Base-by-base conservation (phyloP, 2,797 vertebrate genomes). In the Oreochromis mossambicus region DNA sequence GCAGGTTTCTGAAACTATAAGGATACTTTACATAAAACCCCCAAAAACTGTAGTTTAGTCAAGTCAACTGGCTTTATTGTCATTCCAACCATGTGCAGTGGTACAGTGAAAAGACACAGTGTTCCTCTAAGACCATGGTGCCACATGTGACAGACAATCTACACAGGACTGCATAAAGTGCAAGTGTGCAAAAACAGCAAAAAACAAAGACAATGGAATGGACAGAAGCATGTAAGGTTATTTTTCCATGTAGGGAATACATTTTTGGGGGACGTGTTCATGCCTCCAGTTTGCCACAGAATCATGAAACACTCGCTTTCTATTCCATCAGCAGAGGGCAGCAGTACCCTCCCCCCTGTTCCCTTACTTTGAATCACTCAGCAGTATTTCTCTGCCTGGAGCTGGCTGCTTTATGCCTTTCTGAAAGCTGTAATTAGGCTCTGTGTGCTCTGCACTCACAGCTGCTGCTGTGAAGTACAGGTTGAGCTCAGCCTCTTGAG, bases 321-420 rank as follows among this genome's bases (percentile, higher is more conserved):
- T 83, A 50, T 13, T 82, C 41, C 17, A 32, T 52, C 94, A 94
- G 86, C 83, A 93, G 94, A 68, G 91, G 94, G 92, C 92, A 88
- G 87, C 79, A 90, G 41, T 4, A 4, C 4, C 58, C 56, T 19
- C 17, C 56, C 41, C 81, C 5, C 21, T 3, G 1, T 2, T 36
- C 32, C 21, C 43, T 61, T 79, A 48, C 38, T 85, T 58, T 24
- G 51, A 63, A 34, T 56, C 63, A 2, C 79, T 78, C 26, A 3
- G 41, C 55, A 21, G 79, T 38, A 46, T 90, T 68, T 75, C 43
- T 80, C 41, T 36, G 70, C 68, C 54, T 51, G 38, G 24, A 79
- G 81, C 77, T 78, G 41, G 26, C 52, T 51, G 78, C 58, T 81
- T 66, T 26, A 19, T 80, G 38, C 36, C 24, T 61, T 80, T 36